These are phyloP conservation scores for Minunthozetes semirufus DNA, from an alignment of 2,888 invertebrate genomes.

Conservation along the genomic window DNA sequence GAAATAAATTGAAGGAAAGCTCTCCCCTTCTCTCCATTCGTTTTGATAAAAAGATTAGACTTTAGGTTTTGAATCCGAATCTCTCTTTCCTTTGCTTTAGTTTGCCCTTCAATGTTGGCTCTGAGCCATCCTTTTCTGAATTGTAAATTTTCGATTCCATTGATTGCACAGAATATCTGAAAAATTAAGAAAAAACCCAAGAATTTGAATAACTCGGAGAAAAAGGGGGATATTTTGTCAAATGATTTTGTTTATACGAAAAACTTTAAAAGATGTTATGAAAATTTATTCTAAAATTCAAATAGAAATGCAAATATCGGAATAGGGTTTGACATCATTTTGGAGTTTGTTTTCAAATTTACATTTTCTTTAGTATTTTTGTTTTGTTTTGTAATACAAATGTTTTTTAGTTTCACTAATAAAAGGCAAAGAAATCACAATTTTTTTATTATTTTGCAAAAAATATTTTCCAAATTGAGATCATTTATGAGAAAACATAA, in stretches of 20 bases:
- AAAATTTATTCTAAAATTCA: slow-evolving; percentile 26
- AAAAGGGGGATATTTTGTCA: not conserved
- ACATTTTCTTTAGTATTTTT: slow-evolving; percentile 7
- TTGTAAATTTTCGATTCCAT: not conserved
- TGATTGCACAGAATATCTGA: not conserved
- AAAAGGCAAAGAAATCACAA: not conserved
- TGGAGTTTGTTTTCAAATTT: slow-evolving; percentile 24
- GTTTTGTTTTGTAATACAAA: not conserved
- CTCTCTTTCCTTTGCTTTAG: too few species aligned
- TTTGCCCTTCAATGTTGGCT: not conserved
- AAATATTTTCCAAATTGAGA: not conserved
- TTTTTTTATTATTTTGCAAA: not conserved
- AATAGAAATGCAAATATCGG: slow-evolving; percentile 4
- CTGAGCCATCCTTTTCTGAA: not conserved
- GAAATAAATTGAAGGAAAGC: too few species aligned
- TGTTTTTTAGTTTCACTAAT: not conserved
- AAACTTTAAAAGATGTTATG: slow-evolving; percentile 15
- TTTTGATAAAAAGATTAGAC: too few species aligned
- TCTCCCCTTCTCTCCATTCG: too few species aligned
- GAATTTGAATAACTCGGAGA: slow-evolving; percentile 9
- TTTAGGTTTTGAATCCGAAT: too few species aligned
- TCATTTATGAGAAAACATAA: not conserved
- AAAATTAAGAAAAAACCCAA: not conserved
- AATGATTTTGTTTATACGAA: slow-evolving; percentile 11
- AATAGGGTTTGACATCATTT: slow-evolving; percentile 27